Base-by-base conservation (phyloP, 2,797 vertebrate species). In the Notolabrus celidotus region DNA sequence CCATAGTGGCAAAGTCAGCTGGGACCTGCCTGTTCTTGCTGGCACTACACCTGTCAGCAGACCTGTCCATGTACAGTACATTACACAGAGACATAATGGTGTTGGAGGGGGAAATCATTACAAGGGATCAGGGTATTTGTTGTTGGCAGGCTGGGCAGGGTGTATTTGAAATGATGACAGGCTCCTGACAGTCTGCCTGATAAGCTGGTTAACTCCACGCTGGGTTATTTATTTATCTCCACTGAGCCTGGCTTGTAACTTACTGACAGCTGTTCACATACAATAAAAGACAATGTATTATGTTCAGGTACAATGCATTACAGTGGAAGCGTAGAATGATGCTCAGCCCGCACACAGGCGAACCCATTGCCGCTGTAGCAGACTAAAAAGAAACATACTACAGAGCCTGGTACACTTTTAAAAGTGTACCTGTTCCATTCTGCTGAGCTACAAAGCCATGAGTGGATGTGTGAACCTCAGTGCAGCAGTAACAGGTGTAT, bases 251-350 rank as follows among this genome's bases (percentile, higher is more conserved):
- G 71, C 61, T 55, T 58, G 57, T 50, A 62, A 63, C 31, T 42
- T 20, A 57, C 76, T 29, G 53, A 66, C 84, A 89, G 87, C 84
- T 89, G 90, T 77, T 79, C 73, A 84, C 78, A 84, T 61, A 51
- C 65, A 75, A 79, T 86, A 80, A 86, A 87, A 77, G 6, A 16
- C 22, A 22, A 42, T 65, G 19, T 38, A 45, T 69, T 52, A 60
- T 50, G n/a, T 33, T 22, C 29, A 73, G 51, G 41, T 51, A 53
- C 19, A 27, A 53, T 49, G 10, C 61, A 62, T 54, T 31, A 41
- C 22, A 58, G 45, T 41, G 59, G 14, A 50, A 36, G 25, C 19
- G 23, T n/a, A 27, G 23, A 36, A 51, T 19, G 29, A 15, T 14
- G 20, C 52, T 31, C 43, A 34, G 2, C 31, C 54, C 14, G 38